Percentiles rank a stretch among this genome's conserved stretches.
Conservation (phyloP, 2,113 vertebrate genomes). For the Chlorodrepanis virens region DNA sequence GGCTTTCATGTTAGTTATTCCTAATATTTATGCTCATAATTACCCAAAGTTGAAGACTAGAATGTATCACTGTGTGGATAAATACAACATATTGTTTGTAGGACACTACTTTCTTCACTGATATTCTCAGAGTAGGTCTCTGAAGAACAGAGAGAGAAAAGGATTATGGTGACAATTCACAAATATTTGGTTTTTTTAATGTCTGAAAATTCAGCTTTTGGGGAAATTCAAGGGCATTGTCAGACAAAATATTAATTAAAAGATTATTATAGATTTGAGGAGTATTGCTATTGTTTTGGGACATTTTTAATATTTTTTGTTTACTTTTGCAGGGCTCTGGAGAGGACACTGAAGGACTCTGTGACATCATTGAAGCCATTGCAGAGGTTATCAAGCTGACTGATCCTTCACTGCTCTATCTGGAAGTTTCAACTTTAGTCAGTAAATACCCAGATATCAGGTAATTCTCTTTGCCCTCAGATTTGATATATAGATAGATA, state of each 20-base stretch:
- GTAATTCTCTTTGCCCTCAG: constrained; percentile 61
- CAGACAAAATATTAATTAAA: neutral
- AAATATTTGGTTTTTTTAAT: neutral
- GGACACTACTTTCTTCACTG: neutral
- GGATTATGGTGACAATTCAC: neutral
- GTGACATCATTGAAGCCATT: constrained; percentile 87
- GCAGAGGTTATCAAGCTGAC: constrained; percentile 97
- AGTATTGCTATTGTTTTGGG: neutral
- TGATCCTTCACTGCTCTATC: constrained; percentile 92
- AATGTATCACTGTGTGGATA: neutral
- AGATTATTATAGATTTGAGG: neutral
- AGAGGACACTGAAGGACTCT: constrained; percentile 86
- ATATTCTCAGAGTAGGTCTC: neutral
- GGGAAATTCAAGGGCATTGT: neutral
- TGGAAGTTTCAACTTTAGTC: constrained; percentile 95
- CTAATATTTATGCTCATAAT: neutral
- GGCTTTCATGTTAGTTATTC: neutral
- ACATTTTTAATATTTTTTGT: neutral
- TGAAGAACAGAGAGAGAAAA: neutral
- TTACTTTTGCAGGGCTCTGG: constrained; percentile 68
- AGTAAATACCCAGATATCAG: constrained; percentile 97
- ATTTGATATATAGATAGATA: neutral
- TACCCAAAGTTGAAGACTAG: neutral
- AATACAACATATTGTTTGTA: neutral
- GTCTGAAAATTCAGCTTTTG: neutral